Conservation (phyloP, 2,797 vertebrate species). For the Coregonus sp. region DNA sequence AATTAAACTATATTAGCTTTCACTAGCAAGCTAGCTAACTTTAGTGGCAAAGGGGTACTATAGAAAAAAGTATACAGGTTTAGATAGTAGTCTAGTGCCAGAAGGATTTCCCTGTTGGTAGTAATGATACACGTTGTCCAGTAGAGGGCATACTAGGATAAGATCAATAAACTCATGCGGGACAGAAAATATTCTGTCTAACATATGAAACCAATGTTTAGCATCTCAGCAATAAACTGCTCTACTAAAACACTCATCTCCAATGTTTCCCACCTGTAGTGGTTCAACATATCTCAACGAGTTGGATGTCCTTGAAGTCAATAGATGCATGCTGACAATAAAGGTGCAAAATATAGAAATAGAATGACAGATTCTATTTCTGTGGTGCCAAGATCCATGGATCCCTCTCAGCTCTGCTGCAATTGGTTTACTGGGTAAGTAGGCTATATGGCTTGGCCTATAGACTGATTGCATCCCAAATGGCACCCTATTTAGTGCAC, state of each 20-base stretch:
- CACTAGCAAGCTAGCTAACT: too few relatives aligned
- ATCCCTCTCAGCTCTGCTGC: neutral
- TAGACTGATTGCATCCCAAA: neutral
- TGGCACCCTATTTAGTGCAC: neutral
- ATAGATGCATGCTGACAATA: neutral
- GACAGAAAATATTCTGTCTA: neutral
- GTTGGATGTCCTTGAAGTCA: neutral
- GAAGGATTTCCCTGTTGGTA: too few relatives aligned
- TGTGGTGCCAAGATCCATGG: neutral
- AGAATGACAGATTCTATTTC: neutral
- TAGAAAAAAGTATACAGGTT: too few relatives aligned
- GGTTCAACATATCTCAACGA: neutral
- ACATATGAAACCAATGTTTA: neutral
- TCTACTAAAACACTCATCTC: neutral
- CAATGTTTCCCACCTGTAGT: too few relatives aligned
- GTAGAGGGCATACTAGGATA: neutral
- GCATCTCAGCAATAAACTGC: neutral
- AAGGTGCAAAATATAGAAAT: neutral
- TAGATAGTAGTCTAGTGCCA: too few relatives aligned
- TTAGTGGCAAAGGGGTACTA: too few relatives aligned
- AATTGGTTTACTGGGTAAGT: neutral
- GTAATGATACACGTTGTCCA: too few relatives aligned
- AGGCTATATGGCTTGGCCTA: neutral
- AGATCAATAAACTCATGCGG: neutral
- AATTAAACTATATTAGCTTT: too few relatives aligned